These are phyloP conservation scores for Dynastes hyllus DNA, from an alignment of 2,888 invertebrate species.

Conservation along the genomic window DNA sequence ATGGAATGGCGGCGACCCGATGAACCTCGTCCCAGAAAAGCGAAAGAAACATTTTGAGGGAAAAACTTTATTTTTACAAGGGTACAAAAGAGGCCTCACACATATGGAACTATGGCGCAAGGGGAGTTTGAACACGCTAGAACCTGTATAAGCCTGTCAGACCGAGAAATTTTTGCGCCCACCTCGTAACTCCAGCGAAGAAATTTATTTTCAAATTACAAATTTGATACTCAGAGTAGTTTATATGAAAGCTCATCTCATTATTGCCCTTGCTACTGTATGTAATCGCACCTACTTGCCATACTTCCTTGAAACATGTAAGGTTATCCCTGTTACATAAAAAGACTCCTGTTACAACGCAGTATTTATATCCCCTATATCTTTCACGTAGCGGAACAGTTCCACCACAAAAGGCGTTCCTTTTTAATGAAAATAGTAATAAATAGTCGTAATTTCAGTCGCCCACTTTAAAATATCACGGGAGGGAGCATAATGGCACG, in stretches of 20 bases:
- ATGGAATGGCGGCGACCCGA: too few species aligned
- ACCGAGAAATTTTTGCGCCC: too few species aligned
- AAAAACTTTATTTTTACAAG: too few species aligned
- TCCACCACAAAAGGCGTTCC: slow-evolving; percentile 19
- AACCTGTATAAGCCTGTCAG: too few species aligned
- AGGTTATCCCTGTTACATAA: neutral
- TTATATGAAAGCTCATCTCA: too few species aligned
- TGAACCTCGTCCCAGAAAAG: too few species aligned
- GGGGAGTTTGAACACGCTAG: too few species aligned
- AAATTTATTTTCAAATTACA: neutral
- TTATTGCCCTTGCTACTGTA: too few species aligned
- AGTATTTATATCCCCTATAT: neutral
- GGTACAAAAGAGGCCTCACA: too few species aligned
- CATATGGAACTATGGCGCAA: too few species aligned
- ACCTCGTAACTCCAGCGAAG: neutral
- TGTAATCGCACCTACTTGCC: neutral
- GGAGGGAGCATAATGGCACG: slow-evolving; percentile 55
- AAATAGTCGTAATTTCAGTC: slow-evolving; percentile 37
- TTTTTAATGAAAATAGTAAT: slow-evolving; percentile 42
- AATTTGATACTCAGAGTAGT: neutral
- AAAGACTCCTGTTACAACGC: neutral
- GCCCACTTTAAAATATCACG: slow-evolving; percentile 46
- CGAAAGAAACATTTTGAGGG: too few species aligned
- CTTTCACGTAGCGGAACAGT: neutral
- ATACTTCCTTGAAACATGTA: neutral